Conservation (phyloP, 2,113 vertebrate genomes). For the Lichenostomus cassidix region DNA sequence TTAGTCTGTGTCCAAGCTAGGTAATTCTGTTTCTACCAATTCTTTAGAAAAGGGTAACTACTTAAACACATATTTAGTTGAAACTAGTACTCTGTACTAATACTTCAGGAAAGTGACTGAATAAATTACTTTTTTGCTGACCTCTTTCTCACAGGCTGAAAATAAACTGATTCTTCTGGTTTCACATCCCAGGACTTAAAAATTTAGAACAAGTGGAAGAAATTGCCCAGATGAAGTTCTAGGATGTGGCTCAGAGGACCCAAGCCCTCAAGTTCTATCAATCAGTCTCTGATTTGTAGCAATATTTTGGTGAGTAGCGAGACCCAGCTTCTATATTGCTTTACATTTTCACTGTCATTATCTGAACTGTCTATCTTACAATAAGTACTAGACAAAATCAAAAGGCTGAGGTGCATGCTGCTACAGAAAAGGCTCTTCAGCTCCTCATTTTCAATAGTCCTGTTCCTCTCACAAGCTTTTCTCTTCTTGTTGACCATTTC, state of each 20-base stretch:
- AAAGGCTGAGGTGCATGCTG: background rate
- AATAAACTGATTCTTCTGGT: background rate
- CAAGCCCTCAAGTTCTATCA: background rate
- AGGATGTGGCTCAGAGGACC: background rate
- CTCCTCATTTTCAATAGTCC: background rate
- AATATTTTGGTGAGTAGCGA: background rate
- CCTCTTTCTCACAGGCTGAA: background rate
- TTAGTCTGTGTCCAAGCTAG: background rate
- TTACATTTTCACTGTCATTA: background rate
- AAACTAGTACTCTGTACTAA: background rate
- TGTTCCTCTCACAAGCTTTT: background rate
- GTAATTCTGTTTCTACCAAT: background rate
- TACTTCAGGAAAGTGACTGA: background rate
- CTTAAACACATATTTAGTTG: background rate
- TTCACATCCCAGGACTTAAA: background rate
- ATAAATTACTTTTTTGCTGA: background rate
- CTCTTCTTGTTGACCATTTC: background rate
- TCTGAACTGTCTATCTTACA: background rate
- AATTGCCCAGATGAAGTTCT: background rate
- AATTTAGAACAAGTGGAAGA: background rate
- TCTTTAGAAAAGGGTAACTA: background rate
- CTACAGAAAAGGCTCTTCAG: background rate
- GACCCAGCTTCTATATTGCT: background rate
- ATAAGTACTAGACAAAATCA: background rate
- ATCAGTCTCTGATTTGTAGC: background rate